Evolutionary conservation across 2,797 vertebrate species (phyloP), one percentile per base, ranked within the genome.

Genomic region (Aldrovandia affinis): DNA sequence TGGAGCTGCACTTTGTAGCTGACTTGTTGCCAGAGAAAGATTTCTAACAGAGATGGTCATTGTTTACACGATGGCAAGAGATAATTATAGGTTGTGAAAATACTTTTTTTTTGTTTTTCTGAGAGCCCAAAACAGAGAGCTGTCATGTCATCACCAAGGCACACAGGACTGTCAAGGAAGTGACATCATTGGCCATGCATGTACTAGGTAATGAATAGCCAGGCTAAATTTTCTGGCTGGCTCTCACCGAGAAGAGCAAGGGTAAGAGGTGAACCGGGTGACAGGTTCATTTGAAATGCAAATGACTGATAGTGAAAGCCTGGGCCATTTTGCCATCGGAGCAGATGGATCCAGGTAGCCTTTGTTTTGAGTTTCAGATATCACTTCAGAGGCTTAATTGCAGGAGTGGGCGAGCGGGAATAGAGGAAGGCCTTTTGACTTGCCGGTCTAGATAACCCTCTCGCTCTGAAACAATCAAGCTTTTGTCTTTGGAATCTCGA

Each of bases 211-310:
- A 28, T 77, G 73, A 47, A 77, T 47, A 47, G 39, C 39, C 73
- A 47, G 42, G 68, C 0, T 28, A 22, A n/a, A 22, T 12, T 77
- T 2, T 25, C 42, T 47, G 39, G 20, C 1, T n/a, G 9, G 33
- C 7, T 77, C n/a, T 42, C 39, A 30, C 70, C 7, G 70, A 22
- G 70, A 44, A 44, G 9, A 25, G 73, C 73, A 28, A 39, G 0
- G 5, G 33, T 36, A 22, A 14, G 10, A n/a, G 33, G 33, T 9
- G 73, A 77, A 47, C 73, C 18, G 25, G n/a, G 44, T n/a, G 39
- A 28, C 22, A 12, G 36, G 36, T 50, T 47, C 30, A 55, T 79
- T 79, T 79, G 78, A 79, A 79, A 79, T 79, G 78, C 78, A 79
- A 79, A 79, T 79, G 3, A 33, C 28, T 55, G 47, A 30, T 79